These are phyloP conservation scores for Gymnoscelis rufifasciata DNA, from an alignment of 2,888 invertebrate species.

Conservation along the genomic window DNA sequence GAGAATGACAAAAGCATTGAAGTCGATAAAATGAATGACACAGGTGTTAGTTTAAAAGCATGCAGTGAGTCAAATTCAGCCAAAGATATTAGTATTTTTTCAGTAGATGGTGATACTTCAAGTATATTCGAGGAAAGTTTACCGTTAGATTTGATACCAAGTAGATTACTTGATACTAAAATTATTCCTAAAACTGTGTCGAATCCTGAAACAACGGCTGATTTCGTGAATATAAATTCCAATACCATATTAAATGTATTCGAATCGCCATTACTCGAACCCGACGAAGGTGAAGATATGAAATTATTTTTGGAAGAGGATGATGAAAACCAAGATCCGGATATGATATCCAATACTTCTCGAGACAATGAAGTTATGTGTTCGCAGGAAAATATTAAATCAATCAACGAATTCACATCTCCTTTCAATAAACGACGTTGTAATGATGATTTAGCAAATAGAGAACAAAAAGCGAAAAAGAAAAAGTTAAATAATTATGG, in stretches of 20 bases:
- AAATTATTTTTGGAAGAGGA: slow-evolving; percentile 64
- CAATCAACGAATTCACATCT: slow-evolving; percentile 39
- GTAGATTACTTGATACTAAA: slow-evolving; percentile 63
- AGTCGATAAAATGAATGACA: slow-evolving; percentile 11
- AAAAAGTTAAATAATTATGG: slow-evolving; percentile 32
- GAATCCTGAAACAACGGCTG: slow-evolving; percentile 29
- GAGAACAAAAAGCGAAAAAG: slow-evolving; percentile 41
- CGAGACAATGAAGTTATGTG: slow-evolving; percentile 42
- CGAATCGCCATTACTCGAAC: slow-evolving; percentile 46
- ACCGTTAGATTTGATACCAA: slow-evolving; percentile 70
- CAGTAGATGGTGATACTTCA: slow-evolving; percentile 70
- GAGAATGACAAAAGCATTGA: slow-evolving; percentile 36
- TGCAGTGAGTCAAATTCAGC: slow-evolving; percentile 34
- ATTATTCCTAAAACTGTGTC: slow-evolving; percentile 19
- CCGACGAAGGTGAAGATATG: slow-evolving; percentile 57
- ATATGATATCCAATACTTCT: slow-evolving; percentile 25
- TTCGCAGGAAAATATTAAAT: slow-evolving; percentile 41
- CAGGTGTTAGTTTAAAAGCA: slow-evolving; percentile 31
- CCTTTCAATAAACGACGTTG: slow-evolving; percentile 51
- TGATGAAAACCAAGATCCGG: slow-evolving; percentile 21
- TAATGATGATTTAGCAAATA: slow-evolving; percentile 19
- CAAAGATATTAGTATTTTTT: slow-evolving; percentile 66
- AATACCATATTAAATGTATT: slow-evolving; percentile 55
- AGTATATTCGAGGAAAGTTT: slow-evolving; percentile 80
- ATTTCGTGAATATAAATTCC: slow-evolving; percentile 43